These are phyloP conservation scores for Carabus problematicus DNA, from an alignment of 2,888 invertebrate genomes.

Conservation along the genomic window DNA sequence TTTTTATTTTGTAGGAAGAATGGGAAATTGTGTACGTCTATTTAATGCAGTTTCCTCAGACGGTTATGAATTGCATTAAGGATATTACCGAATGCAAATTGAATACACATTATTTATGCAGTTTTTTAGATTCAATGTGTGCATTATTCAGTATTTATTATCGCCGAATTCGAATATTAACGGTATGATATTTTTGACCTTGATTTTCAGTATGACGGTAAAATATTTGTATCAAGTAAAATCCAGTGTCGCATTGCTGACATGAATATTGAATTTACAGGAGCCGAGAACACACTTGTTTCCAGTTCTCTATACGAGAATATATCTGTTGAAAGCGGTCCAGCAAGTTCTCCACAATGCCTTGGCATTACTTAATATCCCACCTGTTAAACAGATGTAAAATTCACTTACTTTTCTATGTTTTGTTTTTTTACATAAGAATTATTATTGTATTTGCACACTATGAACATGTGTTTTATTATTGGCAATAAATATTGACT, in stretches of 20 bases:
- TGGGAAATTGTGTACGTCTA: slow-evolving; percentile 76
- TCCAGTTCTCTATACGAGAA: slow-evolving; percentile 71
- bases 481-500: slow-evolving; percentile 13
- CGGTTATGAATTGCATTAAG: slow-evolving; percentile 65
- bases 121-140: slow-evolving; percentile 70
- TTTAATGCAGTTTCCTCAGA: slow-evolving; percentile 69
- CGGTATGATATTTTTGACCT: too few relatives aligned
- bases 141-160: slow-evolving; percentile 78
- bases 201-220: too few relatives aligned
- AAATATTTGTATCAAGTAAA: slow-evolving; percentile 19
- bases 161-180: slow-evolving; percentile 71
- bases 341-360: slow-evolving; percentile 70
- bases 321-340: slow-evolving; percentile 71
- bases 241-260: slow-evolving; percentile 7
- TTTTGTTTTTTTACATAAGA: not conserved
- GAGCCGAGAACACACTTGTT: slow-evolving; percentile 72
- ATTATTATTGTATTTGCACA: not conserved
- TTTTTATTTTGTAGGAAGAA: slow-evolving; percentile 70
- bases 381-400: slow-evolving; percentile 75
- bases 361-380: slow-evolving; percentile 69
- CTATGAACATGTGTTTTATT: slow-evolving; percentile 10
- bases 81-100: slow-evolving; percentile 63
- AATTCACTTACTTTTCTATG: slow-evolving; percentile 28
- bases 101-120: slow-evolving; percentile 70
- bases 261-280: slow-evolving; percentile 61